Conservation (phyloP, 2,888 invertebrate species). For the Noctua comes region DNA sequence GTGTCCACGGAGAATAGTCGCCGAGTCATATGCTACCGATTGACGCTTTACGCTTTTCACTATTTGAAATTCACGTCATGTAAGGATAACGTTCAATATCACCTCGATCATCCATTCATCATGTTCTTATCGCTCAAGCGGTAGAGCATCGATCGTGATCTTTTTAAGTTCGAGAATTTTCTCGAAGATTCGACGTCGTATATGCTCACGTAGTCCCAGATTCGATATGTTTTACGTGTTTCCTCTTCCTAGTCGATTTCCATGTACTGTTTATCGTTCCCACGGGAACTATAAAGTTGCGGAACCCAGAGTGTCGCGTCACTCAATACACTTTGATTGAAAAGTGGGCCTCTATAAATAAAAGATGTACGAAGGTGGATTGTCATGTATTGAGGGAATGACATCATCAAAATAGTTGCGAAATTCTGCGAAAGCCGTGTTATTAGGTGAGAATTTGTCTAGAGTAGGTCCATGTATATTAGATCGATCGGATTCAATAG, state of each 20-base stretch:
- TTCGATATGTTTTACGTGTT: constrained; percentile 72
- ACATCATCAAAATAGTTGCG: constrained; percentile 21
- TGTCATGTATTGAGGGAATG: constrained; percentile 13
- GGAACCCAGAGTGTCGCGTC: constrained; percentile 54
- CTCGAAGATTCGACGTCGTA: constrained; percentile 43
- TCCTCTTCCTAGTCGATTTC: constrained; percentile 71
- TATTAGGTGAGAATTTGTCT: not conserved
- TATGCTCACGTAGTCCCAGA: constrained; percentile 54
- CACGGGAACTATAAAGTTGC: constrained; percentile 70
- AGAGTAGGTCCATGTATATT: not conserved
- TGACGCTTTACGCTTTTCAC: constrained; percentile 44
- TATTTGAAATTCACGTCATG: constrained; percentile 51
- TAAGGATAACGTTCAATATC: constrained; percentile 40
- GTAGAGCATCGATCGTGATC: constrained; percentile 50
- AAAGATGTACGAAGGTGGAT: constrained; percentile 28
- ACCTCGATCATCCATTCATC: constrained; percentile 58
- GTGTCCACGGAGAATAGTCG: constrained; percentile 53
- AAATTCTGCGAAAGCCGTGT: not conserved
- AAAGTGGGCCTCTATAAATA: constrained; percentile 54
- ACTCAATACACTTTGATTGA: constrained; percentile 60
- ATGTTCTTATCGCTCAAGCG: constrained; percentile 57
- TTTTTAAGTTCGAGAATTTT: constrained; percentile 50
- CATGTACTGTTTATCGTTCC: constrained; percentile 72
- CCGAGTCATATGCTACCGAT: constrained; percentile 54
- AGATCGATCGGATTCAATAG: not conserved